Base-by-base conservation (phyloP, 1,140 invertebrate species). In the Arion vulgaris region DNA sequence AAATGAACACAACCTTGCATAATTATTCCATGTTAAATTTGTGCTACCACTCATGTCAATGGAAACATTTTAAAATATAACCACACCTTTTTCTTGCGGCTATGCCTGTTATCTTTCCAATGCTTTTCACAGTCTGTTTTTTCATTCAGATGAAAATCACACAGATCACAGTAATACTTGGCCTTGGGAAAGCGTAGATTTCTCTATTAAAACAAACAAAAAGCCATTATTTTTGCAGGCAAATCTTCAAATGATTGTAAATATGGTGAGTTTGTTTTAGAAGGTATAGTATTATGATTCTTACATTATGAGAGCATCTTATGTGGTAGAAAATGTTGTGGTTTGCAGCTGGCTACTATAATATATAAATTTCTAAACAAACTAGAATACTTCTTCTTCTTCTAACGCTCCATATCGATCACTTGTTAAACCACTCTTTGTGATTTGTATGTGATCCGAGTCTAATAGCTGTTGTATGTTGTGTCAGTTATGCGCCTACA, bases 131-230 rank as follows among this genome's bases (percentile, higher is more conserved):
- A 89, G 74, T 91, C 86, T 53, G 83, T 77, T 0, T 89, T 76
- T 36, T 71, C 86, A 77, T 92, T 89, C 86, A 91, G 90, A 83
- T 92, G 91, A 85, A 90, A 93, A 28, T 92, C 91, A 89, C 92
- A 93, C 17, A 93, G 84, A 32, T 90, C 88, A 86, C 92, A 93
- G 81, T 89, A 92, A 83, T 85, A 93, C 53, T 86, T 88, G 51
- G 91, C 91, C 80, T 88, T 88, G 19, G 89, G 88, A 85, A 91
- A 91, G 41, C 86, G 85, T 11, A 75, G 15, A 45, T 90, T 91
- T 86, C 88, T 90, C 92, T 92, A 81, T 28, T 86, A 69, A 82
- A 78, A 77, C 76, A 73, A 53, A 34, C 79, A 76, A 82, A 53
- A 83, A 26, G 36, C 9, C 71, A 73, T 32, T 28, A 38, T 34